Percentiles rank a stretch among this genome's conserved stretches.
Evolutionary conservation across 2,113 vertebrate genomes (phyloP).

Genomic region (Mixornis gularis): DNA sequence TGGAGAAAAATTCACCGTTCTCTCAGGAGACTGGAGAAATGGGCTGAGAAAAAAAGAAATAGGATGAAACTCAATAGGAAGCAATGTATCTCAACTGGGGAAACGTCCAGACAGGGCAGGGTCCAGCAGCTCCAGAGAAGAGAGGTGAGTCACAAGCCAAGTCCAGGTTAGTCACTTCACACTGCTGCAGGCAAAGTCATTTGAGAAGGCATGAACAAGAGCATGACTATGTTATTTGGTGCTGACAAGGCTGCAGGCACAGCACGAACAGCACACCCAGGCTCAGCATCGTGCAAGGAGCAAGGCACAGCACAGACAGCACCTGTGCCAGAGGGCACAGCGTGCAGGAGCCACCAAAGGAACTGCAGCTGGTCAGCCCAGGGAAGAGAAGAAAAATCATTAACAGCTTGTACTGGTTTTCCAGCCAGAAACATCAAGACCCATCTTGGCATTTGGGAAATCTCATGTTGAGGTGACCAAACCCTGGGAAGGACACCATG

Average conservation of each 20-base stretch:
- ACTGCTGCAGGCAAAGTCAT: neutral
- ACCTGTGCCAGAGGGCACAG: neutral
- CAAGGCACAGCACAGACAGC: neutral
- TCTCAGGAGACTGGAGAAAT: conserved; percentile 9
- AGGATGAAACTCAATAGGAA: neutral
- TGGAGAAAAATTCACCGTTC: neutral
- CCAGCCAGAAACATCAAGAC: neutral
- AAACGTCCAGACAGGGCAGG: neutral
- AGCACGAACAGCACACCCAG: neutral
- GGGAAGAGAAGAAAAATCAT: neutral
- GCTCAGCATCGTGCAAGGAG: neutral
- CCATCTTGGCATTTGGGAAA: neutral
- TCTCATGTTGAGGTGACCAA: neutral
- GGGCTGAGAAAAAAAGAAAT: conserved; percentile 18
- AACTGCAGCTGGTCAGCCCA: accelerated
- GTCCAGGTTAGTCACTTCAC: neutral
- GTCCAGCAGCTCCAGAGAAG: neutral
- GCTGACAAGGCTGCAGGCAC: neutral
- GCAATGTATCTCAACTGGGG: neutral
- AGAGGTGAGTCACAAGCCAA: neutral
- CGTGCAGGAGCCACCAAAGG: neutral
- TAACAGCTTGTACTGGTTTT: neutral
- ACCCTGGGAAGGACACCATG: neutral
- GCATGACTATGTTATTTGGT: neutral
- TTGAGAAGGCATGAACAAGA: neutral